phyloP scores from a whole-genome alignment of 2,888 invertebrate species.

The Autographa gamma region DNA sequence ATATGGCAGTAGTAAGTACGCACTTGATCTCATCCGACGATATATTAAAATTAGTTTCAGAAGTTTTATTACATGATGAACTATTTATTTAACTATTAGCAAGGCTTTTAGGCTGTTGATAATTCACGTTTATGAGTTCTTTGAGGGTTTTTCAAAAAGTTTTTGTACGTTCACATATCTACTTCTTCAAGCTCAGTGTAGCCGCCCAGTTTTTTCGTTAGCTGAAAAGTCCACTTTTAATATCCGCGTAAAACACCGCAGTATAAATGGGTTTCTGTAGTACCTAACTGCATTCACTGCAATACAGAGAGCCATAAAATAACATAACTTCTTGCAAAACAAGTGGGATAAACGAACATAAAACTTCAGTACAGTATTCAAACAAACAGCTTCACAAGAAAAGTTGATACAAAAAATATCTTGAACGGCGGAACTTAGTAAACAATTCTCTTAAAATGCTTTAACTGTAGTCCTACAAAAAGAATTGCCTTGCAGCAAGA shows the following conservation, averaged over 20 bases:
- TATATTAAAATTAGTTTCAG: too few relatives aligned
- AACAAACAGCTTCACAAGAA: constrained; percentile 29
- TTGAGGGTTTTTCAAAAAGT: background rate
- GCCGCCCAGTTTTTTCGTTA: constrained; percentile 21
- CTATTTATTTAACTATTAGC: too few relatives aligned
- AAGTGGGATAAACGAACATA: background rate
- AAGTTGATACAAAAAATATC: constrained; percentile 28
- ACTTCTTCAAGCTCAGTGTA: background rate
- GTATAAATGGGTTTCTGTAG: constrained; percentile 57
- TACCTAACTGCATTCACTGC: constrained; percentile 41
- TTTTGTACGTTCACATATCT: background rate
- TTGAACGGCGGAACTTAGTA: constrained; percentile 42
- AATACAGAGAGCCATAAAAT: constrained; percentile 48
- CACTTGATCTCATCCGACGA: background rate
- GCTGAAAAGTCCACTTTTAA: constrained; percentile 29
- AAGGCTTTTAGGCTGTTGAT: too few relatives aligned
- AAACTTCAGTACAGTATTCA: constrained; percentile 24
- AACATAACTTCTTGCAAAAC: background rate
- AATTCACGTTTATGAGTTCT: background rate
- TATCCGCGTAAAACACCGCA: constrained; percentile 30
- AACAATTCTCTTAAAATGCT: constrained; percentile 47
- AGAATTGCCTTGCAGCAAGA: constrained; percentile 27
- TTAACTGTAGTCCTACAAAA: constrained; percentile 47
- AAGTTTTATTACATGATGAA: too few relatives aligned
- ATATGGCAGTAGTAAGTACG: constrained; percentile 3